phyloP scores from a whole-genome alignment of 2,797 vertebrate species.

The Graptemys geographica region DNA sequence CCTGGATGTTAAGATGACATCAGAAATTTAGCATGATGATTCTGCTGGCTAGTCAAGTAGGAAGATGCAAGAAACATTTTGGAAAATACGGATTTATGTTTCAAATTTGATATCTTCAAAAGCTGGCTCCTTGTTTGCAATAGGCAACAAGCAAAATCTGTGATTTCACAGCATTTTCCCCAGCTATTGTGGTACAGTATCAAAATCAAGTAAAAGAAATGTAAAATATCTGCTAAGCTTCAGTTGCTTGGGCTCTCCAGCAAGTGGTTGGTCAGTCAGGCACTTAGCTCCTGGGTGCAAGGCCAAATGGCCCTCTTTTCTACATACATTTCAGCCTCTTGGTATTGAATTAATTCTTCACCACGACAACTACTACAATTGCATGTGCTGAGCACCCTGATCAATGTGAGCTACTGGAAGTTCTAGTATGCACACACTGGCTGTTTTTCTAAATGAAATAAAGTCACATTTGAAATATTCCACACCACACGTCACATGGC shows the following conservation, averaged over 20 bases:
- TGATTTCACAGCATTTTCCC: background rate
- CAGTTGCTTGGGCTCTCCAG: background rate
- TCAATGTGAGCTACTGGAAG: background rate
- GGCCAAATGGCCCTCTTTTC: background rate
- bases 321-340: background rate
- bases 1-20: background rate
- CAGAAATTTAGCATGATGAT: accelerated
- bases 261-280: background rate
- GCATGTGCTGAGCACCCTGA: background rate
- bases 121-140: background rate
- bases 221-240: background rate
- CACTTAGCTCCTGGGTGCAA: background rate
- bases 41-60: background rate
- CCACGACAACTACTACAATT: background rate
- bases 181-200: background rate
- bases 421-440: no score
- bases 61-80: background rate
- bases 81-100: background rate
- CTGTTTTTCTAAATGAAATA: background rate
- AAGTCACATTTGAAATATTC: background rate
- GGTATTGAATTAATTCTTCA: background rate
- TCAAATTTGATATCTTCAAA: background rate
- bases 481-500: background rate
- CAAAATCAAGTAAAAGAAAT: background rate
- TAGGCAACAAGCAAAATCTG: background rate